Base-by-base conservation (phyloP, 2,888 invertebrate species). In the Phalera bucephala region DNA sequence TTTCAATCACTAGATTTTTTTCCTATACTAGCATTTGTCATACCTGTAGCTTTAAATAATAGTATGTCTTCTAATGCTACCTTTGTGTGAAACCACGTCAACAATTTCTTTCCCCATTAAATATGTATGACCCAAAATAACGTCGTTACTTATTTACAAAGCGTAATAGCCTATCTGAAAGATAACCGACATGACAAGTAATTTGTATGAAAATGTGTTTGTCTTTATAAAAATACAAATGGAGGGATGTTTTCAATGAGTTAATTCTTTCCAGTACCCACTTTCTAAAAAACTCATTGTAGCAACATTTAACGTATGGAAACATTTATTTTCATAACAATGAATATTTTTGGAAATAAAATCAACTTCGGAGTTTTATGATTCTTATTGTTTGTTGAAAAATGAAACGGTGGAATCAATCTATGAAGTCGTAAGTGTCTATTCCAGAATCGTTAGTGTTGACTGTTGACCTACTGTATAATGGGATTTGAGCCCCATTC, bases 391-490 rank as follows among this genome's bases (percentile, higher is more conserved):
- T n/a, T 22, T 22, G 10, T 9, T 22, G 9, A 22, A 22, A 22
- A 9, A 8, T 8, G 3, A 7, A 19, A 7, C 19, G 19, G 3
- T 11, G 2, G 2, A n/a, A n/a, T n/a, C n/a, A n/a, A n/a, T 1
- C 1, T 7, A 1, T 12, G 12, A 26, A 9, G n/a, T 2, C 11
- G 10, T 26, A 4, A 9, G 12, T 4, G 12, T 12, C 7, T 7
- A 21, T 39, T 48, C 31, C 36, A 45, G 38, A 35, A 40, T 31
- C 33, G 43, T 40, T 56, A 60, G 41, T 52, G 41, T 36, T 52
- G 39, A 33, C 41, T 49, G 49, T 48, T 56, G 49, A 57, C 45
- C 53, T 57, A 45, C 33, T 42, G 22, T 33, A 28, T 61, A 61
- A 56, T 61, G 38, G 58, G 43, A 35, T 56, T 56, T 37, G 37